phyloP scores from a whole-genome alignment of 2,888 invertebrate species.

The Epirrhoe alternata region DNA sequence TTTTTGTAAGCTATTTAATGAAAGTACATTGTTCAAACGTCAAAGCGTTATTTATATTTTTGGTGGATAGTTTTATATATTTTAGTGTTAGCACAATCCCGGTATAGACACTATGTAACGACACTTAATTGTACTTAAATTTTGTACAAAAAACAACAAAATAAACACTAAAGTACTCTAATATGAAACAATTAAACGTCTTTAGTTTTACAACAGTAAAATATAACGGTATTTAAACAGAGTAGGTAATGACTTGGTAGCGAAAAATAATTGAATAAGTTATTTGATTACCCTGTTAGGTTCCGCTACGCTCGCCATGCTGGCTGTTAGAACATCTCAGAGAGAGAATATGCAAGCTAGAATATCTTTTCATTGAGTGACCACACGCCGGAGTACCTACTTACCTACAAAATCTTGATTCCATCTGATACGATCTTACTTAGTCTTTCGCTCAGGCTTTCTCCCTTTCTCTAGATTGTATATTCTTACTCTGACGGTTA shows the following conservation, averaged over 20 bases:
- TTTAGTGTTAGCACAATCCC: not conserved
- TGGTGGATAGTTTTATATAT: not conserved
- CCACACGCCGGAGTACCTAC: not conserved
- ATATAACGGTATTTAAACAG: conserved; percentile 7
- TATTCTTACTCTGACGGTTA: conserved; percentile 16
- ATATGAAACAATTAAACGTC: conserved; percentile 9
- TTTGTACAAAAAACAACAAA: conserved; percentile 9
- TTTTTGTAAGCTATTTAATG: not conserved
- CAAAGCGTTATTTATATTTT: not conserved
- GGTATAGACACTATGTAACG: not conserved
- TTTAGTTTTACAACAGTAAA: conserved; percentile 19
- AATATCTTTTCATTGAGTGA: not conserved
- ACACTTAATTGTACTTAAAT: not conserved
- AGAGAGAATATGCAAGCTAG: conserved; percentile 12
- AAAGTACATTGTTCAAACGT: not conserved
- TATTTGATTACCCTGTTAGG: conserved; percentile 31
- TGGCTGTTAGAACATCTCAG: conserved; percentile 8
- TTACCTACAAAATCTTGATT: not conserved
- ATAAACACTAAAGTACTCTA: not conserved
- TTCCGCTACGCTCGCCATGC: conserved; percentile 36
- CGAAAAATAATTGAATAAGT: conserved; percentile 22
- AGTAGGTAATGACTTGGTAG: conserved; percentile 10
- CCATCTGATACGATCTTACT: not conserved
- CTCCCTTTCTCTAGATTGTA: conserved; percentile 2
- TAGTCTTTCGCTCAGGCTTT: not conserved